These are phyloP conservation scores for Pollenia griseotomentosa DNA, from an alignment of 2,888 invertebrate species.

Conservation along the genomic window DNA sequence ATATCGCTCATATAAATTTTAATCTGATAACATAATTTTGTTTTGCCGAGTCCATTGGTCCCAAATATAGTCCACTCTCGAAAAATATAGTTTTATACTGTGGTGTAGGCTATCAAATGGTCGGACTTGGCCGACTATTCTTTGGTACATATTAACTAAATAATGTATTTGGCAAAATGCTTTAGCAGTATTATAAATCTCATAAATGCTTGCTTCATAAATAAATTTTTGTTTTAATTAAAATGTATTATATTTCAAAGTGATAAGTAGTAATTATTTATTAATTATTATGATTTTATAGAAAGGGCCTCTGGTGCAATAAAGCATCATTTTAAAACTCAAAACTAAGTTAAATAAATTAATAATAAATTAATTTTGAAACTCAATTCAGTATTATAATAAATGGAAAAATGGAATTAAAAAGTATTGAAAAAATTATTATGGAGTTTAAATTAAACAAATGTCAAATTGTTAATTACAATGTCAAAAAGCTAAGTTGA, in stretches of 20 bases:
- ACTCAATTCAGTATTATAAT: conserved; percentile 9
- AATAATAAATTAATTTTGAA: conserved; percentile 42
- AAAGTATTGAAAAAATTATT: neutral
- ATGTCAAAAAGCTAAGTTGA: conserved; percentile 46
- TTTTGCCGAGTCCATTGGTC: no score
- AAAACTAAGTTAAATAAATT: neutral
- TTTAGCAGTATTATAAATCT: conserved; percentile 3
- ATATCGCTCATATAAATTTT: no score
- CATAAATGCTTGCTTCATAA: conserved; percentile 8
- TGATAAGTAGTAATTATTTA: conserved; percentile 5
- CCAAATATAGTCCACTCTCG: no score
- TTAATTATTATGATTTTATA: conserved; percentile 1
- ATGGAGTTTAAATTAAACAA: conserved; percentile 18
- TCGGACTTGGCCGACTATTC: no score
- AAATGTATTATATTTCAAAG: conserved; percentile 5
- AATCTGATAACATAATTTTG: no score
- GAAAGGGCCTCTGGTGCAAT: conserved; percentile 51
- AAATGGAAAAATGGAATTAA: neutral
- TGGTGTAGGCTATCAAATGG: no score
- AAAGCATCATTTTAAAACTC: conserved; percentile 41
- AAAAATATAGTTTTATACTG: no score
- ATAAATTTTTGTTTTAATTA: neutral
- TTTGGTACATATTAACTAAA: neutral
- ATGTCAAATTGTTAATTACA: conserved; percentile 27
- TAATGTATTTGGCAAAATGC: conserved; percentile 33